Evolutionary conservation across 2,888 invertebrate species (phyloP).

Genomic region (Panopea generosa): DNA sequence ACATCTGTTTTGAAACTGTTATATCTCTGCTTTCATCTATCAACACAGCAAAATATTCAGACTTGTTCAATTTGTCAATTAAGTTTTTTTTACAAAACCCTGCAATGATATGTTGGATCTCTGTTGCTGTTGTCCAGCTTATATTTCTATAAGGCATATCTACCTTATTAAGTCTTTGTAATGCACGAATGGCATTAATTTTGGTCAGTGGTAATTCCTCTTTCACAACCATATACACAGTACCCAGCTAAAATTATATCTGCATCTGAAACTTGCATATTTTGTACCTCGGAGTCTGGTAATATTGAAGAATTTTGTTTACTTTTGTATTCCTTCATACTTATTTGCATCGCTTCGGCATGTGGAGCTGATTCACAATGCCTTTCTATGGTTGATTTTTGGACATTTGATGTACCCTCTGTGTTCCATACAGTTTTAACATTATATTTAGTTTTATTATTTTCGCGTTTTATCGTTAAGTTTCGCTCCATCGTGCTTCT

Average conservation of each 20-base stretch:
- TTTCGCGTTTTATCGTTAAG: too few relatives aligned
- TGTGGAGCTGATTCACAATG: neutral
- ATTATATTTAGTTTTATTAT: too few relatives aligned
- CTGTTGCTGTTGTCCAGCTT: slow-evolving; percentile 24
- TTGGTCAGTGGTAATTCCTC: slow-evolving; percentile 37
- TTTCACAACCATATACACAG: slow-evolving; percentile 35
- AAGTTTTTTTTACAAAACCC: slow-evolving; percentile 11
- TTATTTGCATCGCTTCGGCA: too few relatives aligned
- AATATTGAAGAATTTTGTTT: neutral
- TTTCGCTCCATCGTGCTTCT: too few relatives aligned
- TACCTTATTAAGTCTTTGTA: slow-evolving; percentile 39
- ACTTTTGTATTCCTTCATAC: neutral
- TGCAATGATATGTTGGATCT: slow-evolving; percentile 22
- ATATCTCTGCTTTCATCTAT: slow-evolving; percentile 54
- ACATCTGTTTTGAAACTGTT: slow-evolving; percentile 28
- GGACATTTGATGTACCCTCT: neutral
- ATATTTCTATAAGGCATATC: slow-evolving; percentile 33
- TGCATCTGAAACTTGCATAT: neutral
- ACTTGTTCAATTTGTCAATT: slow-evolving; percentile 17
- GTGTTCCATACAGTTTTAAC: neutral
- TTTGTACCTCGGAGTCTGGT: neutral
- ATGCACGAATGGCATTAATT: slow-evolving; percentile 41
- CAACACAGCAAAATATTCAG: slow-evolving; percentile 28
- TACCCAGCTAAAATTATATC: slow-evolving; percentile 17
- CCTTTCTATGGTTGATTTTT: neutral